phyloP scores from a whole-genome alignment of 2,113 vertebrate species.

The Hemibagrus wyckioides region DNA sequence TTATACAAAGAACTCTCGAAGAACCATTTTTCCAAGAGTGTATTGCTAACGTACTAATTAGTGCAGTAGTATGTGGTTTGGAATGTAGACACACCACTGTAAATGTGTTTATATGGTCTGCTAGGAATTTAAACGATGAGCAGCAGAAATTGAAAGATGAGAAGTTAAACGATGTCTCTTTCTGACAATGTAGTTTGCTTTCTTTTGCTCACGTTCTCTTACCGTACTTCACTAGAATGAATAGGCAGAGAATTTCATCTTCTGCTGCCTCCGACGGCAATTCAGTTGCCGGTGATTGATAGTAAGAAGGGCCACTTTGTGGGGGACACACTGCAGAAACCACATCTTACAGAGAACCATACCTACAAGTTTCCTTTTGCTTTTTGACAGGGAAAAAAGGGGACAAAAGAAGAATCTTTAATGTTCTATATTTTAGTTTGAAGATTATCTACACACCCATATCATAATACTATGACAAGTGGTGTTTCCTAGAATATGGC shows the following conservation, averaged over 20 bases:
- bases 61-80: neutral
- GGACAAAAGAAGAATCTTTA: neutral
- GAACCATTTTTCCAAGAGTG: neutral
- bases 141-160: neutral
- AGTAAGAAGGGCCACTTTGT: neutral
- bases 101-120: neutral
- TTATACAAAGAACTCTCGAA: neutral
- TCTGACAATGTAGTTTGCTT: neutral
- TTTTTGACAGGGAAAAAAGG: neutral
- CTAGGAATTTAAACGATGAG: neutral
- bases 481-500: neutral
- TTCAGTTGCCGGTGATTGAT: neutral
- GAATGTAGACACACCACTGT: neutral
- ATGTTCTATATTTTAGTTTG: neutral
- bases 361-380: neutral
- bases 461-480: neutral
- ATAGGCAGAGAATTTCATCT: neutral
- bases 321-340: neutral
- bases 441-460: neutral
- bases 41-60: neutral
- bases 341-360: neutral
- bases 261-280: neutral
- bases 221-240: neutral
- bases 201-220: neutral
- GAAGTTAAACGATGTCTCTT: neutral